Evolutionary conservation across 2,113 vertebrate species (phyloP), one percentile per base, ranked within the genome.

Genomic region (Ellobius talpinus): DNA sequence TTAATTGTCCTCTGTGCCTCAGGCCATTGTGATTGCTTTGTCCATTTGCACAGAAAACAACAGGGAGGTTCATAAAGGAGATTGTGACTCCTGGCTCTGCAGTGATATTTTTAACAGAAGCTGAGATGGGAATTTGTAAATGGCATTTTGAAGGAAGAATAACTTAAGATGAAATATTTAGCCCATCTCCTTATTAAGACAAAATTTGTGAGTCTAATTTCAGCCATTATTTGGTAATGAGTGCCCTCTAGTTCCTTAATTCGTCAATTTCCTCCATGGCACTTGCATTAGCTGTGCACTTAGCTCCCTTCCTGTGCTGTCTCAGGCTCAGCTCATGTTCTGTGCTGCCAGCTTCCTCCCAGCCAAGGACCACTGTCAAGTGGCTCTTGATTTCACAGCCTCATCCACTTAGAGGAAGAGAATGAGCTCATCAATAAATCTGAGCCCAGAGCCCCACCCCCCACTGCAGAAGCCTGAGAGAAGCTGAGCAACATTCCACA

Each of bases 201-300:
- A 88, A 86, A 95, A 92, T 92, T 8, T 97, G 95, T 81, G 95
- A 91, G 72, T 95, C 92, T 94, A 74, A 97, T 93, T 97, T 95
- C 95, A 94, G 66, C 84, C 31, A 79, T 45, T 91, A 70, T 94
- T 91, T 96, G 94, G 92, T 13, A 39, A 76, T 39, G 47, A 74
- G 58, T 74, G 19, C n/a, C 58, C 93, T 96, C 79, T 91, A 31
- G 42, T 24, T 74, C 96, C 96, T 96, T 97, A 55, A 94, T 92
- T 39, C 45, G 1, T 36, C 52, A 76, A 88, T 66, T 92, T 95
- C 21, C 70, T 81, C 82, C 65, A 21, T 29, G 76, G 78, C 9
- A 26, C 87, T 55, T 52, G 73, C 55, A 82, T 92, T 47, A 26
- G 8, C 70, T 0, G 16, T 4, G 14, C 76, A 93, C 88, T 78